These are phyloP conservation scores for Callyntrura guangdongensis DNA, from an alignment of 2,888 invertebrate species.

Conservation along the genomic window DNA sequence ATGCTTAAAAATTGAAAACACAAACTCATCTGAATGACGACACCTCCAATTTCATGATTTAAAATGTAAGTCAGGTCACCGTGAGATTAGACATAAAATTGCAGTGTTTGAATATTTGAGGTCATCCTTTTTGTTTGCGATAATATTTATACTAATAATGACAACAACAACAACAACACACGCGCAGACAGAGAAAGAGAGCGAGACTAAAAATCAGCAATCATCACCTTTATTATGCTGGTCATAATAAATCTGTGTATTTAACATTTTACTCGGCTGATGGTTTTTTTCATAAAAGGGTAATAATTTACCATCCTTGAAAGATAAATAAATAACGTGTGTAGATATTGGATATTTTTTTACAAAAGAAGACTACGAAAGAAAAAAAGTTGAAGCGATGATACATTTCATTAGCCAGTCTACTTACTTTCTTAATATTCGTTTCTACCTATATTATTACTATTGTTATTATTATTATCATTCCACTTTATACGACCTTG, in stretches of 20 bases:
- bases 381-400: constrained; percentile 9
- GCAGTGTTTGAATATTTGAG: constrained; percentile 21
- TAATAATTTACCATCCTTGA: constrained; percentile 44
- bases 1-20: not conserved
- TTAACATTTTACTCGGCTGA: not conserved
- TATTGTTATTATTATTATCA: constrained; percentile 10
- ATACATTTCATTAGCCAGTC: constrained; percentile 43
- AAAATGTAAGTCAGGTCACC: constrained; percentile 72
- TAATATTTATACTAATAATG: constrained; percentile 25
- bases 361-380: not conserved
- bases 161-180: not conserved
- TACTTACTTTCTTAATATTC: constrained; percentile 30
- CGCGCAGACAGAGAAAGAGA: not conserved
- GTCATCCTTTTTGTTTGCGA: constrained; percentile 12
- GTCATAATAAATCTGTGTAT: constrained; percentile 13
- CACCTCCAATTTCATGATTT: constrained; percentile 8
- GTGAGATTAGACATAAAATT: constrained; percentile 20
- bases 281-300: not conserved
- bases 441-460: not conserved
- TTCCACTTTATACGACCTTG: constrained; percentile 69
- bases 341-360: constrained; percentile 29
- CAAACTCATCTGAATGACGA: constrained; percentile 10
- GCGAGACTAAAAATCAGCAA: not conserved
- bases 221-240: constrained; percentile 21
- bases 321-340: constrained; percentile 34